Evolutionary conservation across 2,113 vertebrate species (phyloP).

Genomic region (Thunnus thynnus): DNA sequence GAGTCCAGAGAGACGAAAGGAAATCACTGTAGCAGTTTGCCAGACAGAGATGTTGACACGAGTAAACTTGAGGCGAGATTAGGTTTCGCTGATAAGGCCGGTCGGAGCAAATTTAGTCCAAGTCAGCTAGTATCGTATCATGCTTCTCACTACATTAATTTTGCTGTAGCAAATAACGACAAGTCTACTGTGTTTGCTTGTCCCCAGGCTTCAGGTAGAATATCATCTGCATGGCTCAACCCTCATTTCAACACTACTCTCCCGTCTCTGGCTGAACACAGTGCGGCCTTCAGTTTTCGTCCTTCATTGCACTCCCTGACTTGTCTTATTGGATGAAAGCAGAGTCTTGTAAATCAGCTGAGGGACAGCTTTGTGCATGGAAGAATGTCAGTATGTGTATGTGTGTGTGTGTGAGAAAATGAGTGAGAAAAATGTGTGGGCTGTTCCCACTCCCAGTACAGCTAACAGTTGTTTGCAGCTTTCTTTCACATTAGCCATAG

Average conservation of each 20-base stretch:
- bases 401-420: background rate
- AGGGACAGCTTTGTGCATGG: slow-evolving; percentile 26
- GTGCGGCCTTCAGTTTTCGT: background rate
- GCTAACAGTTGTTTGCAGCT: slow-evolving; percentile 39
- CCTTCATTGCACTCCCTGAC: slow-evolving; percentile 5
- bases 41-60: slow-evolving; percentile 27
- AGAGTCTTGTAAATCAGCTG: slow-evolving; percentile 18
- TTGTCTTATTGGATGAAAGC: slow-evolving; percentile 6
- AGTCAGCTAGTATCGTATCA: slow-evolving; percentile 45
- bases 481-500: slow-evolving; percentile 58
- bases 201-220: slow-evolving; percentile 27
- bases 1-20: background rate
- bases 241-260: background rate
- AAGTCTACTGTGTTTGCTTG: background rate
- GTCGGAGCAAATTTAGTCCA: background rate
- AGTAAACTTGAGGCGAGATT: slow-evolving; percentile 28
- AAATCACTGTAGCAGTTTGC: background rate
- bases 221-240: background rate
- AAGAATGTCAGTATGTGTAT: background rate
- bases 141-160: slow-evolving; percentile 25
- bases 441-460: slow-evolving; percentile 30
- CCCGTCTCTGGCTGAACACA: slow-evolving; percentile 6
- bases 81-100: slow-evolving; percentile 41
- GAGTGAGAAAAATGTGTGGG: slow-evolving; percentile 31
- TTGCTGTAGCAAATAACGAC: slow-evolving; percentile 37